Evolutionary conservation across 2,797 vertebrate genomes (phyloP).

Genomic region (Jordanella pulchra): DNA sequence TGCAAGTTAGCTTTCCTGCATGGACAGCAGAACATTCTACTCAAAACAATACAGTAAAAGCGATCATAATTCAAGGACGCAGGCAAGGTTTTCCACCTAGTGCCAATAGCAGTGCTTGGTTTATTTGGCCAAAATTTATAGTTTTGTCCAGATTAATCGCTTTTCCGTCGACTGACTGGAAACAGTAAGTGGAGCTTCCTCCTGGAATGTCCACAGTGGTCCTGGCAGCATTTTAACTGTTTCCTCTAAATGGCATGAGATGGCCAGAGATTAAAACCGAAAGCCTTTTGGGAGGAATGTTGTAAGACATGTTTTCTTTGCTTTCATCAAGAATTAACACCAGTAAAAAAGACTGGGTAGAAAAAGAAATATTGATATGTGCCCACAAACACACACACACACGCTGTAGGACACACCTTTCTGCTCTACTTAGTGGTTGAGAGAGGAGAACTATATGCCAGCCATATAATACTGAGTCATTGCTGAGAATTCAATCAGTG

Average conservation of each 20-base stretch:
- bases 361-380: background rate
- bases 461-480: conserved; percentile 66
- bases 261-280: conserved; percentile 22
- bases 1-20: background rate
- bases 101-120: conserved; percentile 14
- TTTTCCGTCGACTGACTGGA: conserved; percentile 59
- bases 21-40: conserved; percentile 11
- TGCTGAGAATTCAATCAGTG: conserved; percentile 54
- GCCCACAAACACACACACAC: background rate
- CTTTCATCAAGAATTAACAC: conserved; percentile 34
- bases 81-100: conserved; percentile 20
- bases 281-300: conserved; percentile 44
- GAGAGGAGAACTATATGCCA: conserved; percentile 44
- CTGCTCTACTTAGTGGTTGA: conserved; percentile 59
- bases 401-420: conserved; percentile 31
- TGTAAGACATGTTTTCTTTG: conserved; percentile 23
- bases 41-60: conserved; percentile 5
- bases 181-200: conserved; percentile 51
- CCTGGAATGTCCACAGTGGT: conserved; percentile 26
- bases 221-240: conserved; percentile 24
- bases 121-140: conserved; percentile 20
- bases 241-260: conserved; percentile 40
- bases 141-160: conserved; percentile 15
- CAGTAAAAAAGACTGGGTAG: conserved; percentile 24
- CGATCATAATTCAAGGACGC: conserved; percentile 17